phyloP scores from a whole-genome alignment of 2,797 vertebrate species.

The Euthynnus affinis region DNA sequence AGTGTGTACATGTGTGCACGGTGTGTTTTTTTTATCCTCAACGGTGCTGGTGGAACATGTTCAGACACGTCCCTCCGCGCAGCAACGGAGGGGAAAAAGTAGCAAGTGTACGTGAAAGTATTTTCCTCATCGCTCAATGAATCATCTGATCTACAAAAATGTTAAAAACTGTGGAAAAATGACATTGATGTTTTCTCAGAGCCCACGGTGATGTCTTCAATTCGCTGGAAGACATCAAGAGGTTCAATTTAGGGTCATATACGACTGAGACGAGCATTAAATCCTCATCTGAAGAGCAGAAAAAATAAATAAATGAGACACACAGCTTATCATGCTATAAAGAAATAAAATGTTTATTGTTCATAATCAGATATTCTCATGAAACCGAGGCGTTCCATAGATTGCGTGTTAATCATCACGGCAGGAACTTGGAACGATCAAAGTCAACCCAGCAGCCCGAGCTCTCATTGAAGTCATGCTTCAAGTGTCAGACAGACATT shows the following conservation, averaged over 20 bases:
- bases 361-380: background rate
- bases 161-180: background rate
- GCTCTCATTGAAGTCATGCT: background rate
- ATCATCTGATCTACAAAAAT: background rate
- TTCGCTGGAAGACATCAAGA: background rate
- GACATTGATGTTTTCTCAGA: background rate
- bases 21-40: constrained; percentile 28
- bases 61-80: constrained; percentile 50
- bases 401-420: background rate
- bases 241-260: too few relatives aligned
- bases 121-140: background rate
- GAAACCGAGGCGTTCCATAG: background rate
- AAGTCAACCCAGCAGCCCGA: background rate
- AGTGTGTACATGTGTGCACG: too few relatives aligned
- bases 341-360: background rate
- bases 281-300: too few relatives aligned
- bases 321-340: background rate
- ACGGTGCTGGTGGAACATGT: constrained; percentile 47
- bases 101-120: background rate
- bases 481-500: background rate
- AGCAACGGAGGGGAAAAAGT: background rate
- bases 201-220: background rate
- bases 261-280: too few relatives aligned
- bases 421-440: background rate
- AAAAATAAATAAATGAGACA: too few relatives aligned